Base-by-base conservation (phyloP, 2,888 invertebrate species). In the Rhingia campestris region DNA sequence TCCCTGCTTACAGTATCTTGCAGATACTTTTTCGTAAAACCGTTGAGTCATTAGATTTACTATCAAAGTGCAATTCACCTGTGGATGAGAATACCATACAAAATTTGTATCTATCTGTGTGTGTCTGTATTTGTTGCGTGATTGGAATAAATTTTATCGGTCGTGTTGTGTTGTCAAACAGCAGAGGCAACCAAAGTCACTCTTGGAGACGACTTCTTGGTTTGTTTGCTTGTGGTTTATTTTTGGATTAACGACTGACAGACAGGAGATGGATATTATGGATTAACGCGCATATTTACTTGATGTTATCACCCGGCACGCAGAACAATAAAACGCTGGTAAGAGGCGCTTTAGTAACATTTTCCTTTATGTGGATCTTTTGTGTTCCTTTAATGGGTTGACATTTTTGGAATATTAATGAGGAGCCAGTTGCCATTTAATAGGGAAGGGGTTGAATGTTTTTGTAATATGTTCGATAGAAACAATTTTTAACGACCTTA, bases 41-140 rank as follows among this genome's bases (percentile, higher is more conserved):
- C n/a, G 9, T 22, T 58, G 39, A 41, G 39, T 61, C 45, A 32
- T 59, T 43, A 30, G 9, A 6, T 9, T 10, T 41, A 35, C 35
- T 72, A 37, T 72, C 39, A 39, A 43, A 67, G 73, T 77, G 67
- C 41, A 63, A 59, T 69, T 82, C 82, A 82, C 82, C 82, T 82
- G 82, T 82, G 67, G 82, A 77, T 77, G 67, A 43, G 58, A 22
- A 22, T 22, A 22, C 2, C 22, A 22, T 22, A 22, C 22, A 22
- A 22, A 22, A 14, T 37, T 49, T 53, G 72, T 56, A 33, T 41
- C 5, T 61, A 39, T 58, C 14, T 73, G 53, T 69, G 77, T 73
- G 77, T 82, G 79, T 63, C 58, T 69, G 6, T 59, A n/a, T 54
- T 32, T 33, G 41, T 73, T 79, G 73, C 79, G 82, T 82, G 82